Percentiles rank a stretch among this genome's conserved stretches.
phyloP scores from a whole-genome alignment of 2,888 invertebrate species.

The Pteria penguin region DNA sequence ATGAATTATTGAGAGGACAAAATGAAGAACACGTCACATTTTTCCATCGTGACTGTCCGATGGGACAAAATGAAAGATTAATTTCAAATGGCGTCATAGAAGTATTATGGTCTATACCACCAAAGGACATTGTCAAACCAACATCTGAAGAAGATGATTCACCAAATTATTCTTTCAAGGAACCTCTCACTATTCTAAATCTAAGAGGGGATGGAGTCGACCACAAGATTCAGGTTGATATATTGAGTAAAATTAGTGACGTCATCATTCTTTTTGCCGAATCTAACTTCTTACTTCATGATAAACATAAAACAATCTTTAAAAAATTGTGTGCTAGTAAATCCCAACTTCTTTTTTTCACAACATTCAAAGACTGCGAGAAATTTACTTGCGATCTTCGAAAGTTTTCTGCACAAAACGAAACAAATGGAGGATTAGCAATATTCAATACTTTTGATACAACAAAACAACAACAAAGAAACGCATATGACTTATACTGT shows the following conservation, averaged over 20 bases:
- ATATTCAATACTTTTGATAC: too few relatives aligned
- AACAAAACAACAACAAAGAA: too few relatives aligned
- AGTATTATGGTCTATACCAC: neutral
- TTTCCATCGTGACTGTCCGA: neutral
- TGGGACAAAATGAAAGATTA: neutral
- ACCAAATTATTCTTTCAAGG: neutral
- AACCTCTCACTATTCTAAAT: neutral
- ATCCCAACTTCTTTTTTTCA: neutral
- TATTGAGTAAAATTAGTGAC: neutral
- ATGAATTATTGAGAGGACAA: neutral
- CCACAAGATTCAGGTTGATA: neutral
- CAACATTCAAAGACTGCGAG: too few relatives aligned
- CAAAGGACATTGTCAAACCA: neutral
- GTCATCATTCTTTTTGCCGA: neutral
- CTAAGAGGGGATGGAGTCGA: neutral
- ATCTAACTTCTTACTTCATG: too few relatives aligned
- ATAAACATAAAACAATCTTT: too few relatives aligned
- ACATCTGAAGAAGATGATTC: neutral
- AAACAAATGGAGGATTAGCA: too few relatives aligned
- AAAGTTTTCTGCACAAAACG: too few relatives aligned
- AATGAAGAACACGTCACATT: slow-evolving; percentile 2
- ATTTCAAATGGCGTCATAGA: neutral
- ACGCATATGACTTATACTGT: too few relatives aligned
- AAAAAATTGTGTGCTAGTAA: neutral
- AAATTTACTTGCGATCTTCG: too few relatives aligned